Percentiles rank a stretch among this genome's conserved stretches.
Evolutionary conservation across 2,888 invertebrate genomes (phyloP).

Genomic region (Macaria liturata): DNA sequence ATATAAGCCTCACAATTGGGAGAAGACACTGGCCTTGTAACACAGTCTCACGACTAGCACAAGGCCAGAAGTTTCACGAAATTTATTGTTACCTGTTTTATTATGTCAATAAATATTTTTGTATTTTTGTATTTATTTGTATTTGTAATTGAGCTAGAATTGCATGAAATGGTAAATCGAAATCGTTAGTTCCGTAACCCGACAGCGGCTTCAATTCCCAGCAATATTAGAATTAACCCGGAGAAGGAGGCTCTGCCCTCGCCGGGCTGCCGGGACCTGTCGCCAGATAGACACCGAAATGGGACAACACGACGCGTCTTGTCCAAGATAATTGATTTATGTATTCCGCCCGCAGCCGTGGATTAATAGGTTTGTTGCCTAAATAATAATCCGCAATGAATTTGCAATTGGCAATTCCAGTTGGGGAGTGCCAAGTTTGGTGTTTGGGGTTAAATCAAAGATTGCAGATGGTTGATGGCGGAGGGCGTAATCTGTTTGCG

Average conservation of each 20-base stretch:
- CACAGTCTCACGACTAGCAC: too few relatives aligned
- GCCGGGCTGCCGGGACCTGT: constrained; percentile 38
- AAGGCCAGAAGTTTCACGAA: too few relatives aligned
- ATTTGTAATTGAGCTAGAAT: too few relatives aligned
- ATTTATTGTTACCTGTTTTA: too few relatives aligned
- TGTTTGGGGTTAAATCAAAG: constrained; percentile 6
- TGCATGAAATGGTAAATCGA: too few relatives aligned
- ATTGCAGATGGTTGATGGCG: background rate
- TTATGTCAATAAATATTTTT: too few relatives aligned
- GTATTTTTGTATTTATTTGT: too few relatives aligned
- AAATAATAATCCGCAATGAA: constrained; percentile 70
- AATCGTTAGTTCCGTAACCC: constrained; percentile 46
- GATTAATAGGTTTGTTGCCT: constrained; percentile 75
- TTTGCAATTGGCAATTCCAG: constrained; percentile 62
- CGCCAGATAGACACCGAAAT: constrained; percentile 59
- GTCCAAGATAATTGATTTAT: constrained; percentile 78
- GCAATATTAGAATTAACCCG: constrained; percentile 78
- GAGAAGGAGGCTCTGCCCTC: constrained; percentile 45
- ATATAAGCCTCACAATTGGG: too few relatives aligned
- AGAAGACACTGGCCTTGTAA: too few relatives aligned
- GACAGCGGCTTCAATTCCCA: constrained; percentile 66
- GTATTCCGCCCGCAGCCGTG: constrained; percentile 60
- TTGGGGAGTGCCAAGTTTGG: constrained; percentile 29
- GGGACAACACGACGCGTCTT: constrained; percentile 70
- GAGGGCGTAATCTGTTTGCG: too few relatives aligned